Evolutionary conservation across 1,140 invertebrate genomes (phyloP).

Genomic region (Latrodectus geometricus): DNA sequence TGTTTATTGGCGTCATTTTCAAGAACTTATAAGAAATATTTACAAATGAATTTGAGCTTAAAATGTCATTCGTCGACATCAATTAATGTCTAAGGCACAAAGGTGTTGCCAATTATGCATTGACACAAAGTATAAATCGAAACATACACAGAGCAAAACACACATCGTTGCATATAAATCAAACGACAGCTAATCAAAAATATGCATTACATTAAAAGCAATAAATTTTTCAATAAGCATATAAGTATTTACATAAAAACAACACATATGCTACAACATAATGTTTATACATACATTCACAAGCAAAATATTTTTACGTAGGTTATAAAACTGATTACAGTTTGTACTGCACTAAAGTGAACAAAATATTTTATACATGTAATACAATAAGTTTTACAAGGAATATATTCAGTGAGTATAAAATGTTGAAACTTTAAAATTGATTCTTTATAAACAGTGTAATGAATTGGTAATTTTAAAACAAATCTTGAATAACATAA

Average conservation of each 20-base stretch:
- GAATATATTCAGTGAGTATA: too few relatives aligned
- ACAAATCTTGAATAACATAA: too few relatives aligned
- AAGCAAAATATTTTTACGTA: too few relatives aligned
- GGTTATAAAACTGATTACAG: too few relatives aligned
- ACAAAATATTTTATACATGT: too few relatives aligned
- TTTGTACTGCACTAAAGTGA: too few relatives aligned
- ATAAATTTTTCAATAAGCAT: not conserved
- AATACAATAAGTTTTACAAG: too few relatives aligned
- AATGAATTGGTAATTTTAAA: too few relatives aligned
- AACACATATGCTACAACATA: not conserved
- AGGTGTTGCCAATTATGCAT: constrained; percentile 25
- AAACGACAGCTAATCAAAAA: not conserved
- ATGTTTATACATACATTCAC: too few relatives aligned
- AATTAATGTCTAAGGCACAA: constrained; percentile 19
- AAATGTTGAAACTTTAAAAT: too few relatives aligned
- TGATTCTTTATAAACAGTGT: too few relatives aligned
- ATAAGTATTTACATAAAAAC: not conserved
- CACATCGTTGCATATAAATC: not conserved
- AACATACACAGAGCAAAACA: not conserved
- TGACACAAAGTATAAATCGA: not conserved
- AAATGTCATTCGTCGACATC: not conserved
- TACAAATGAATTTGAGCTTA: not conserved
- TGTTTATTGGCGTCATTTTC: not conserved
- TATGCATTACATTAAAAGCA: not conserved
- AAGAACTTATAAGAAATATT: not conserved